Evolutionary conservation across 2,888 invertebrate species (phyloP), one percentile per base, ranked within the genome.

Genomic region (Lasioglossum leucozonium): DNA sequence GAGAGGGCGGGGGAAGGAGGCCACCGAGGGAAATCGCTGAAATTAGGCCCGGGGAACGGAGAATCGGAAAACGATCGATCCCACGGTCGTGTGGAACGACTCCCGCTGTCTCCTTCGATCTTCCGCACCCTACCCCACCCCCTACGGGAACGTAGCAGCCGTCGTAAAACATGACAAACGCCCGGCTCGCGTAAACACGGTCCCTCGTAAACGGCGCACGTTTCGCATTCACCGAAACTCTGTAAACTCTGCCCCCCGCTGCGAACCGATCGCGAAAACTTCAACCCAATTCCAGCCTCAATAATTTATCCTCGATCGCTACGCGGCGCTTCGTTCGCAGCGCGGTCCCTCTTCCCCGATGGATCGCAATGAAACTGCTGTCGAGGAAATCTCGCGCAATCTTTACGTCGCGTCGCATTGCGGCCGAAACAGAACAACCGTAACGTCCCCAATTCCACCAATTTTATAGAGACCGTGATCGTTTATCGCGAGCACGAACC

Each of bases 91-190:
- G 22, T 37, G 18, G 22, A 51, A 67, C 67, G 62, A 76, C 44
- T 76, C 72, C 30, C 72, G 44, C 37, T 58, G 58, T 72, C 26
- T 42, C 22, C 34, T 44, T 18, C 40, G 69, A 11, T 11, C 18
- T 6, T 2, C 13, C 16, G 30, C 16, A 34, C 34, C 34, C 30
- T n/a, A n/a, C n/a, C n/a, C n/a, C n/a, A n/a, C n/a, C 26, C 30
- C 62, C 30, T 26, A 2, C 22, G 13, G 30, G 58, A 8, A 62
- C 30, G n/a, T 34, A 22, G 4, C 44, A 47, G 71, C 30, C 62
- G 47, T 71, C 77, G 77, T 81, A 71, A 80, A 82, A 58, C 79
- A 55, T 65, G 62, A 74, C 62, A 11, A 78, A 75, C 58, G 75
- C 51, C 51, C 55, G 55, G 30, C 37, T 55, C 73, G 40, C 44